These are phyloP conservation scores for Drosophila ezoana DNA, from an alignment of 2,888 invertebrate species.

Conservation along the genomic window DNA sequence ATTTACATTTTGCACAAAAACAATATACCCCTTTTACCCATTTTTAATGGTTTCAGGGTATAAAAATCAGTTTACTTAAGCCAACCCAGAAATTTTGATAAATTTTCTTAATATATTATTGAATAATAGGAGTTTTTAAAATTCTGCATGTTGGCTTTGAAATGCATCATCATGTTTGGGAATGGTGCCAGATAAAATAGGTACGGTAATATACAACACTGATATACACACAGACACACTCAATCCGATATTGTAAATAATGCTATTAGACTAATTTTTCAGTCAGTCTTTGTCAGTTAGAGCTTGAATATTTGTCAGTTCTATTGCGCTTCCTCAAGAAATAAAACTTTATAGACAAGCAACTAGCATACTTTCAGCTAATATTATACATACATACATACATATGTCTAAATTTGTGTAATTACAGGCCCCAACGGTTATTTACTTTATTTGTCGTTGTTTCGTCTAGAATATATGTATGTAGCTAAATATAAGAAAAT, in stretches of 20 bases:
- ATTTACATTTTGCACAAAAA: too few species aligned
- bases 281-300: constrained; percentile 11
- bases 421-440: too few species aligned
- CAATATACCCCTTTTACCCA: too few species aligned
- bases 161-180: background rate
- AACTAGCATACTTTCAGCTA: constrained; percentile 8
- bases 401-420: too few species aligned
- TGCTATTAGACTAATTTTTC: constrained; percentile 21
- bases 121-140: constrained; percentile 22
- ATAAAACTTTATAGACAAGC: constrained; percentile 17
- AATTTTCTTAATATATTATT: constrained; percentile 38
- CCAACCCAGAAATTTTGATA: constrained; percentile 23
- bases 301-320: constrained; percentile 6
- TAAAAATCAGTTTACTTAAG: constrained; percentile 37
- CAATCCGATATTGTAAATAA: constrained; percentile 12
- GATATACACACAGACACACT: constrained; percentile 1
- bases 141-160: constrained; percentile 5
- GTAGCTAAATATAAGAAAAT: too few species aligned
- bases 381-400: too few species aligned
- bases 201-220: constrained; percentile 5
- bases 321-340: constrained; percentile 4
- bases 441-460: too few species aligned
- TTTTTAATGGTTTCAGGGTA: too few species aligned
- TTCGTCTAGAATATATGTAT: too few species aligned
- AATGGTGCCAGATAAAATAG: background rate